These are phyloP conservation scores for Dromiciops gliroides DNA, from an alignment of 2,113 vertebrate genomes.

Conservation along the genomic window DNA sequence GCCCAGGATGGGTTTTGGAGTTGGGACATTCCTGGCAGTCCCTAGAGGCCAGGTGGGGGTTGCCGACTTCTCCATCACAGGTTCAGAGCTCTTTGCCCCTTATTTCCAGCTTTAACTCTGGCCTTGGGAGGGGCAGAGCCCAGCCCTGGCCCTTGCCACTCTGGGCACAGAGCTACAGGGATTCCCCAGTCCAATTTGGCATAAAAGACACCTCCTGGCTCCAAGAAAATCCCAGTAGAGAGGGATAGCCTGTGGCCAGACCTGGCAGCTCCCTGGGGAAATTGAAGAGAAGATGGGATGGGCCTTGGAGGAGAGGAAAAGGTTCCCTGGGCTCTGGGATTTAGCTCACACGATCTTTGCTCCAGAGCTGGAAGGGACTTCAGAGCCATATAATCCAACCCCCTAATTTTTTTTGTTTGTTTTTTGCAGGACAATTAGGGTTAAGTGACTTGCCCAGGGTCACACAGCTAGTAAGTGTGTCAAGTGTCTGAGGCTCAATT, in stretches of 20 bases:
- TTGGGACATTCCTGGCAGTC: neutral
- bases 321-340: neutral
- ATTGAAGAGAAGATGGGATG: neutral
- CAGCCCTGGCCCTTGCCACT: neutral
- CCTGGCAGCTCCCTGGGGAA: slow-evolving; percentile 34
- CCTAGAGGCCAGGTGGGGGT: slow-evolving; percentile 9
- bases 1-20: neutral
- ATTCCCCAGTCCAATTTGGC: slow-evolving; percentile 58
- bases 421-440: too few relatives aligned
- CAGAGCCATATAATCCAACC: neutral
- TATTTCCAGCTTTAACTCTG: neutral
- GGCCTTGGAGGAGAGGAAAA: slow-evolving; percentile 18
- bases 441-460: too few relatives aligned
- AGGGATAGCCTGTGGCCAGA: slow-evolving; percentile 55
- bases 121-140: neutral
- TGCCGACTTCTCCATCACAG: neutral
- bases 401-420: too few relatives aligned
- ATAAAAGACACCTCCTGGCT: slow-evolving; percentile 34
- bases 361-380: neutral
- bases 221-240: slow-evolving; percentile 56
- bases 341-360: neutral
- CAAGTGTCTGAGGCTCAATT: too few relatives aligned
- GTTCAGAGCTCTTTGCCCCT: too few relatives aligned
- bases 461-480: too few relatives aligned
- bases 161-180: neutral